Conservation (phyloP, 2,797 vertebrate genomes). For the Enteromius argenteus region DNA sequence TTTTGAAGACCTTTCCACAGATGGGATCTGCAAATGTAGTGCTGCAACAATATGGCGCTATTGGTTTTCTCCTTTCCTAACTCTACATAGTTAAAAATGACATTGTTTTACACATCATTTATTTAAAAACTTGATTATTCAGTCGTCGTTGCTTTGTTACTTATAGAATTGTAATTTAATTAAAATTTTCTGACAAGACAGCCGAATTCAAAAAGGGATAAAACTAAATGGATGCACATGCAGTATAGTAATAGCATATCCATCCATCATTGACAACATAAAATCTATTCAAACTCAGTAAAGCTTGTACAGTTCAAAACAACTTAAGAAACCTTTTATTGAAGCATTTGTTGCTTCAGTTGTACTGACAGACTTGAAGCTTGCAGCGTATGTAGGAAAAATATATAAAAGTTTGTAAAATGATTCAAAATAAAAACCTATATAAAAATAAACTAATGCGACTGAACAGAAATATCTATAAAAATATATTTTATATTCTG, state of each 20-base stretch:
- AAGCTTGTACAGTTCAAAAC: not conserved
- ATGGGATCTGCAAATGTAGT: conserved; percentile 52
- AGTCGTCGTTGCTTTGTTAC: not conserved
- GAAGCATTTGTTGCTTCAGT: not conserved
- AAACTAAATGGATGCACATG: not conserved
- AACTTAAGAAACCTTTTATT: not conserved
- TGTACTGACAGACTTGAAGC: not conserved
- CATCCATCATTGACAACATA: not conserved
- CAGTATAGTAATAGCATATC: not conserved
- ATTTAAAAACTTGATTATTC: conserved; percentile 4
- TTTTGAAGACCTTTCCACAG: conserved; percentile 61
- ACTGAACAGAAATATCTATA: not conserved
- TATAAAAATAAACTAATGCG: not conserved
- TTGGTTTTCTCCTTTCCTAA: conserved; percentile 5
- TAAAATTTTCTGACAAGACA: not conserved
- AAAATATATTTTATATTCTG: not conserved
- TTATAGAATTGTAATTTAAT: not conserved
- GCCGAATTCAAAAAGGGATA: not conserved
- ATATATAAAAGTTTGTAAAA: not conserved
- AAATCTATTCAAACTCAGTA: conserved; percentile 24
- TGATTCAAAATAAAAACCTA: not conserved
- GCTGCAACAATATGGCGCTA: not conserved
- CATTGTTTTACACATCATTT: not conserved
- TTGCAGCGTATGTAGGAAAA: not conserved
- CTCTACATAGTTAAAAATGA: not conserved